Percentiles rank a stretch among this genome's conserved stretches.
phyloP scores from a whole-genome alignment of 2,888 invertebrate genomes.

The Ichneumoninae sp. region DNA sequence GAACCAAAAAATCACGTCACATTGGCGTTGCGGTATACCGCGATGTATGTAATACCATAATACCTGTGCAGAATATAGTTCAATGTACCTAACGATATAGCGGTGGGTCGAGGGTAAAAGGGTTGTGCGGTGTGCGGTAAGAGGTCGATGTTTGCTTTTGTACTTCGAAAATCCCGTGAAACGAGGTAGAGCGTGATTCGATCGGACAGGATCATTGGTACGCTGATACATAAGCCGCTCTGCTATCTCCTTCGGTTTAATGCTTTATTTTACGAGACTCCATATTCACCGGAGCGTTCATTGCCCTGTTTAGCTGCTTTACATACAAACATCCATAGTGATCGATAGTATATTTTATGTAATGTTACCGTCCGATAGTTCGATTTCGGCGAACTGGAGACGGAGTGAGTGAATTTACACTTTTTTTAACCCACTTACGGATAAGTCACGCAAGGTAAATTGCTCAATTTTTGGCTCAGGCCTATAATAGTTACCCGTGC shows the following conservation, averaged over 20 bases:
- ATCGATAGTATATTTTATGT: conserved; percentile 47
- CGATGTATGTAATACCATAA: conserved; percentile 5
- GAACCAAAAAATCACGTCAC: neutral
- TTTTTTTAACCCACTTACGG: neutral
- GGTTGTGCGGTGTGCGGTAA: conserved; percentile 54
- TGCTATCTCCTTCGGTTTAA: conserved; percentile 58
- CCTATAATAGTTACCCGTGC: neutral
- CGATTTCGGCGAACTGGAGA: conserved; percentile 3
- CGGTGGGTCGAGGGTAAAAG: conserved; percentile 36
- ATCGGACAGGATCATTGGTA: conserved; percentile 78
- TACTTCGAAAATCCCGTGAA: conserved; percentile 76
- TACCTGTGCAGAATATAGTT: conserved; percentile 31
- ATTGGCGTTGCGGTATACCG: conserved; percentile 22
- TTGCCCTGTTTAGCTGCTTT: conserved; percentile 52
- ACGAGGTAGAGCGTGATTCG: conserved; percentile 77
- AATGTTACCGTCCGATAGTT: conserved; percentile 15
- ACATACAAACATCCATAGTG: conserved; percentile 55
- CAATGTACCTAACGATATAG: conserved; percentile 50
- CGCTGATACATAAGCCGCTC: conserved; percentile 70
- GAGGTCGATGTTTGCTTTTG: conserved; percentile 75
- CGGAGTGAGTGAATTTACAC: conserved; percentile 20
- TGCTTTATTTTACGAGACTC: conserved; percentile 48
- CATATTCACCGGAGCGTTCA: conserved; percentile 47
- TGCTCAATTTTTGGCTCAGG: neutral
- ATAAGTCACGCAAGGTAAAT: neutral